Conservation (phyloP, 2,797 vertebrate species). For the Morus bassanus region DNA sequence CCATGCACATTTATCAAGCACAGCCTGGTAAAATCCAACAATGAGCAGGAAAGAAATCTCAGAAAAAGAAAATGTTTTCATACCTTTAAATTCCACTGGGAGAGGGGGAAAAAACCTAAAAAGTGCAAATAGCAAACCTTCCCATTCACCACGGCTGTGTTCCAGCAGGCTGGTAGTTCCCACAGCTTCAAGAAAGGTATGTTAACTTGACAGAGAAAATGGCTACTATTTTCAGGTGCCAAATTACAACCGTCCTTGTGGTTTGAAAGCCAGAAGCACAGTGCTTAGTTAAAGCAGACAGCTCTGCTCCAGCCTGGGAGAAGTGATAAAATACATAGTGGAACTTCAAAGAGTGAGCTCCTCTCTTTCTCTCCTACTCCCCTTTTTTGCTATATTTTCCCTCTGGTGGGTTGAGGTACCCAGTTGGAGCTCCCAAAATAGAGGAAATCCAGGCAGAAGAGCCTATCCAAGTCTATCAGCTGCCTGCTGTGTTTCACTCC, state of each 20-base stretch:
- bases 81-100: background rate
- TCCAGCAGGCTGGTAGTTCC: background rate
- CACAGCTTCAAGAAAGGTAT: background rate
- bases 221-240: background rate
- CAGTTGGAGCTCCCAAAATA: conserved; percentile 53
- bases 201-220: conserved; percentile 13
- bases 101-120: background rate
- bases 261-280: conserved; percentile 2
- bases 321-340: conserved; percentile 11
- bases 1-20: background rate
- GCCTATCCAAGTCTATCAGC: conserved; percentile 30
- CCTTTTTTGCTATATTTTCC: conserved; percentile 38
- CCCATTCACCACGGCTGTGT: background rate
- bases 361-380: conserved; percentile 13
- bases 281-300: conserved; percentile 1
- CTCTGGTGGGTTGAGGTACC: conserved; percentile 22
- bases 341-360: background rate
- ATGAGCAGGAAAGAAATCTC: background rate
- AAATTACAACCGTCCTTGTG: background rate
- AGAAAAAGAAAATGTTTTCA: background rate
- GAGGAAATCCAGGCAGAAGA: conserved; percentile 37
- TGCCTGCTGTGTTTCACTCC: background rate
- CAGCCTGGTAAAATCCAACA: conserved; percentile 15
- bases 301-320: conserved; percentile 11
- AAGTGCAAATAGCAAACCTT: background rate